Evolutionary conservation across 2,113 vertebrate species (phyloP).

Genomic region (Saguinus midas): DNA sequence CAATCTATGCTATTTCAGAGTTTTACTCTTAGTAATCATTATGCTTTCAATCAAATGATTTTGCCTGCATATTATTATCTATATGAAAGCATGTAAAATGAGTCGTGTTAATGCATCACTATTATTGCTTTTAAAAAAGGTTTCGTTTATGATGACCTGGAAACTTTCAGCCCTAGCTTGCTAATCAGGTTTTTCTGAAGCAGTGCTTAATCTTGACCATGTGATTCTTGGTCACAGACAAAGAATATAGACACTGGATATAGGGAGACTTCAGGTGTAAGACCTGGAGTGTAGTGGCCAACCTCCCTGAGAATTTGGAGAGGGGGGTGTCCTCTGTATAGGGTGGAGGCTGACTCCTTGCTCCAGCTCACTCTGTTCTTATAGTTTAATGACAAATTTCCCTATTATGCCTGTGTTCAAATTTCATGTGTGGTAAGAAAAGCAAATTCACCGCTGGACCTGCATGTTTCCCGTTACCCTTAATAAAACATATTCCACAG

Average conservation of each 20-base stretch:
- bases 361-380: neutral
- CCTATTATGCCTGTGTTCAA: slow-evolving; percentile 59
- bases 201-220: neutral
- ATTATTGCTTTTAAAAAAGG: neutral
- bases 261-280: too few relatives aligned
- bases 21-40: neutral
- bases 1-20: neutral
- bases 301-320: neutral
- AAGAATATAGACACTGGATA: too few relatives aligned
- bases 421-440: slow-evolving; percentile 67
- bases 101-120: neutral
- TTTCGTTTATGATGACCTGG: neutral
- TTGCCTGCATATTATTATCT: neutral
- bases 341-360: neutral
- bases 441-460: slow-evolving; percentile 53
- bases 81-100: neutral
- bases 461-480: slow-evolving; percentile 67
- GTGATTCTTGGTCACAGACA: neutral
- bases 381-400: slow-evolving; percentile 53
- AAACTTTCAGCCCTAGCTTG: neutral
- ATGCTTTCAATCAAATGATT: neutral
- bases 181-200: slow-evolving; percentile 37
- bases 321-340: neutral
- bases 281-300: neutral
- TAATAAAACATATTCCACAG: slow-evolving; percentile 74